phyloP scores from a whole-genome alignment of 2,888 invertebrate species.

The Cancer borealis region DNA sequence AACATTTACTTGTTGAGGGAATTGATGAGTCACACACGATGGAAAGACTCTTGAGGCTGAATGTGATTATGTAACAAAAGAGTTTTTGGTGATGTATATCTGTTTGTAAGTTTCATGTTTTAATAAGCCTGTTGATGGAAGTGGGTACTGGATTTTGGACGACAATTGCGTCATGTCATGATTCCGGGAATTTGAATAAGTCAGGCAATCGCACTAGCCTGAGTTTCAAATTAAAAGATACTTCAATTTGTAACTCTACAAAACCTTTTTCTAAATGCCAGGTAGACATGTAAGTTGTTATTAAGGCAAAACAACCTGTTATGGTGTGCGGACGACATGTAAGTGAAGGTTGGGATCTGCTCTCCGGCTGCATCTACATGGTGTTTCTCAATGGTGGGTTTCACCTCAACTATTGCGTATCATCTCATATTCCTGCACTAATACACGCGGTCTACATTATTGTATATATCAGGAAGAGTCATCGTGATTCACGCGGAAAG shows the following conservation, averaged over 20 bases:
- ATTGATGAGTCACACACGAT: background rate
- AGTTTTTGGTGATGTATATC: background rate
- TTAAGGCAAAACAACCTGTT: background rate
- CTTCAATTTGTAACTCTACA: background rate
- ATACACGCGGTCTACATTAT: background rate
- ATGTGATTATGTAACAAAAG: background rate
- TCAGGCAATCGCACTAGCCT: background rate
- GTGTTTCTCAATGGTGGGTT: background rate
- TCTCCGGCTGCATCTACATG: background rate
- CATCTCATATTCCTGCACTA: background rate
- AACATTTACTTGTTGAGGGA: background rate
- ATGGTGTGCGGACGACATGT: background rate
- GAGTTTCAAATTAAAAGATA: background rate
- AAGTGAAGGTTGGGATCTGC: background rate
- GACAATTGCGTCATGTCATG: background rate
- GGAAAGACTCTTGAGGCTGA: background rate
- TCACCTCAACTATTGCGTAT: background rate
- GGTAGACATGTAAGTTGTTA: background rate
- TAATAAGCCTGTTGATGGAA: background rate
- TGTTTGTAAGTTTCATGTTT: background rate
- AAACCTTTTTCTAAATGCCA: background rate
- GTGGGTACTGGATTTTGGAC: background rate
- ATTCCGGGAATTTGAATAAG: background rate
- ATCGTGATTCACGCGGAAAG: constrained; percentile 14
- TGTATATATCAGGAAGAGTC: background rate